These are phyloP conservation scores for Bembecia ichneumoniformis DNA, from an alignment of 2,888 invertebrate genomes.

Conservation along the genomic window DNA sequence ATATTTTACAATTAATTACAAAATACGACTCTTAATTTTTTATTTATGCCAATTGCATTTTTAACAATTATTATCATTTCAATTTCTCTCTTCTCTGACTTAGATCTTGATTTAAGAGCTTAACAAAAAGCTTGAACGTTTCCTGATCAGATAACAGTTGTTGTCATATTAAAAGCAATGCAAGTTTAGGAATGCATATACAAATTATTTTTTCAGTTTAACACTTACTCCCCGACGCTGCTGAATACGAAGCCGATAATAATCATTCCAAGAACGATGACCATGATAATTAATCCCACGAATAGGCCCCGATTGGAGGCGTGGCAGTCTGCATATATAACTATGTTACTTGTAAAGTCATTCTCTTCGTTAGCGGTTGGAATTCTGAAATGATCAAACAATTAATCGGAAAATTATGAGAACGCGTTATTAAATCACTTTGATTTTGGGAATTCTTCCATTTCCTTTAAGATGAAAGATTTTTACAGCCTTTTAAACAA, in stretches of 20 bases:
- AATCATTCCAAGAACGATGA: slow-evolving; percentile 59
- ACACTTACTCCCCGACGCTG: slow-evolving; percentile 65
- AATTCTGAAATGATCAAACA: slow-evolving; percentile 44
- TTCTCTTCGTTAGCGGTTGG: slow-evolving; percentile 61
- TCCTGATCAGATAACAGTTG: no score
- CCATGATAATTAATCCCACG: slow-evolving; percentile 74
- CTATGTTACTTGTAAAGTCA: slow-evolving; percentile 69
- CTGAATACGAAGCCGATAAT: slow-evolving; percentile 61
- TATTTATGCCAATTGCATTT: no score
- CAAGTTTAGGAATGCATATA: no score
- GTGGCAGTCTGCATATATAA: slow-evolving; percentile 81
- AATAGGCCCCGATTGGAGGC: slow-evolving; percentile 83
- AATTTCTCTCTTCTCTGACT: no score
- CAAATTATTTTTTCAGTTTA: slow-evolving; percentile 4
- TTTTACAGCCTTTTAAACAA: no score
- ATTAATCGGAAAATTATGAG: no score
- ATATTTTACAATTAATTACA: no score
- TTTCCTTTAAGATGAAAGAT: slow-evolving; percentile 1
- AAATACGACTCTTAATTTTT: no score
- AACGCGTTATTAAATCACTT: slow-evolving; percentile 2
- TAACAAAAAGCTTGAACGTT: no score
- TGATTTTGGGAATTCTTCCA: slow-evolving; percentile 9
- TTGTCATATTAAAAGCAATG: no score
- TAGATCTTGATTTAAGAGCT: no score
- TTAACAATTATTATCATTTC: no score